Conservation (phyloP, 1,140 invertebrate genomes). For the Harlomillsia oculata region DNA sequence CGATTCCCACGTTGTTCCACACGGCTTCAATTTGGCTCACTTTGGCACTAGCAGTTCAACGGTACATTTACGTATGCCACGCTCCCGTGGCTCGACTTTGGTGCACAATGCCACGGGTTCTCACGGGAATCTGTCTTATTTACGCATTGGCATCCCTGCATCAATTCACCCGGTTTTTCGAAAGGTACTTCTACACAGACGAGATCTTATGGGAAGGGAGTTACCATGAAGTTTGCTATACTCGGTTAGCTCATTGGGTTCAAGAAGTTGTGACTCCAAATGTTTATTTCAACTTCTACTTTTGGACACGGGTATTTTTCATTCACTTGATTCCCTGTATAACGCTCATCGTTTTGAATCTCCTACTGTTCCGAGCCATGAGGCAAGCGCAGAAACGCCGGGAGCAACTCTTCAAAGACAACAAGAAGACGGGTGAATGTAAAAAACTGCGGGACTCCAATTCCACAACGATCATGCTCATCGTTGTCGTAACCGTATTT, state of each 20-base stretch:
- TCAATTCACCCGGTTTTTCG: conserved; percentile 68
- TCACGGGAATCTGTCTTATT: conserved; percentile 64
- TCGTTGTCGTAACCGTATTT: conserved; percentile 88
- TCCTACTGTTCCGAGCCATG: conserved; percentile 74
- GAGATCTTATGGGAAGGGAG: conserved; percentile 54
- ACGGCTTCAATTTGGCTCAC: conserved; percentile 87
- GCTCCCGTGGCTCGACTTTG: conserved; percentile 69
- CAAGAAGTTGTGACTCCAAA: conserved; percentile 51
- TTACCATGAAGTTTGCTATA: conserved; percentile 39
- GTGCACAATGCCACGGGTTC: conserved; percentile 75
- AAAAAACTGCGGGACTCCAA: conserved; percentile 74
- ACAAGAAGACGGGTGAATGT: conserved; percentile 66
- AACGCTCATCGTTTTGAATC: conserved; percentile 76
- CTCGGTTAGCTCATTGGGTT: conserved; percentile 55
- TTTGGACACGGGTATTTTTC: conserved; percentile 75
- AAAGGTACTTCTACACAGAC: conserved; percentile 48
- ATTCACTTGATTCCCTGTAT: conserved; percentile 83
- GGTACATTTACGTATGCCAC: conserved; percentile 86
- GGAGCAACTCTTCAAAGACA: conserved; percentile 70
- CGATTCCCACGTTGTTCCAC: conserved; percentile 75
- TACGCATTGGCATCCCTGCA: conserved; percentile 63
- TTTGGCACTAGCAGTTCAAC: conserved; percentile 71
- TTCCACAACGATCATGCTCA: conserved; percentile 87
- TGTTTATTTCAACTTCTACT: conserved; percentile 71
- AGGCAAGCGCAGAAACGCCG: conserved; percentile 66